Conservation (phyloP, 2,797 vertebrate genomes). For the Lophura swinhoii region DNA sequence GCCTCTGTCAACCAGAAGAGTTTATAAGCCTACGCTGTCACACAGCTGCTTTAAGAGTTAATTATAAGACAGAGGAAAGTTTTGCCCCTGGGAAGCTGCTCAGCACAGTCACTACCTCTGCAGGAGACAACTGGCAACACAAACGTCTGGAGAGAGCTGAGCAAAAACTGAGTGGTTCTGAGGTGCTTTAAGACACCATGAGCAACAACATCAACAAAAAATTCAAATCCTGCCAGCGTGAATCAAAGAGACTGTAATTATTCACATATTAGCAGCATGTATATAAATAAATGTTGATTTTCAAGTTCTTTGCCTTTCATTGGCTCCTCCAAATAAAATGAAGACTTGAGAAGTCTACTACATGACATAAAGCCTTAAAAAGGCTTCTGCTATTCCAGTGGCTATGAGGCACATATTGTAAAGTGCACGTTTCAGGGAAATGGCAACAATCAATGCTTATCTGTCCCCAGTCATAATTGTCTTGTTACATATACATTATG, state of each 20-base stretch:
- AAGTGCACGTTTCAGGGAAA: background rate
- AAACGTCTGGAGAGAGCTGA: rapidly evolving
- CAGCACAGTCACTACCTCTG: background rate
- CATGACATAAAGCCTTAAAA: background rate
- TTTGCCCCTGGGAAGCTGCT: background rate
- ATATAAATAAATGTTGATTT: background rate
- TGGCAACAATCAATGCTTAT: background rate
- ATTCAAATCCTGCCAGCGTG: background rate
- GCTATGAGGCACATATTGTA: background rate
- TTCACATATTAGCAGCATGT: background rate
- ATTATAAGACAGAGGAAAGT: background rate
- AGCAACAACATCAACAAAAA: background rate
- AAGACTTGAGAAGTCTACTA: background rate
- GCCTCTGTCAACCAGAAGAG: background rate
- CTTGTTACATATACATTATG: rapidly evolving
- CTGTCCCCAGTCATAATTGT: rapidly evolving
- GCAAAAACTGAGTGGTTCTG: rapidly evolving
- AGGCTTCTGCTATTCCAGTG: background rate
- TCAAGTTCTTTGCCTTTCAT: background rate
- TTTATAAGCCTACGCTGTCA: background rate
- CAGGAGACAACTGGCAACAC: background rate
- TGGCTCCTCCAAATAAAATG: background rate
- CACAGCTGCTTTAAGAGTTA: background rate
- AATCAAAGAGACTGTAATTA: background rate
- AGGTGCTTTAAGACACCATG: rapidly evolving